phyloP scores from a whole-genome alignment of 35 echinoderm and acorn worm species.

The Ophiothrix spiculata region DNA sequence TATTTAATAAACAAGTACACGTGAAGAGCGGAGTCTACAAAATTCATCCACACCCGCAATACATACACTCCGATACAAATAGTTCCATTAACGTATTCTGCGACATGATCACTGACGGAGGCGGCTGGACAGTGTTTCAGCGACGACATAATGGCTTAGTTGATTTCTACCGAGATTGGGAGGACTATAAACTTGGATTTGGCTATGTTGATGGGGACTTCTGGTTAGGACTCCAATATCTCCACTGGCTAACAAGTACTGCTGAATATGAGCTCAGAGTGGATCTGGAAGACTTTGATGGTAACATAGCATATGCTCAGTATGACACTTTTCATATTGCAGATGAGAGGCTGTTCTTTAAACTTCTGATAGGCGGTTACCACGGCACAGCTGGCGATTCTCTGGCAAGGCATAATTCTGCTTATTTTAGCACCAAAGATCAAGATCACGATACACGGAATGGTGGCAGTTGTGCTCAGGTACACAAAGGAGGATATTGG shows the following conservation, averaged over 20 bases:
- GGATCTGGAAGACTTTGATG: not conserved
- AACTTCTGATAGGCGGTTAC: not conserved
- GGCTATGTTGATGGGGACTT: not conserved
- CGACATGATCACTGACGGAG: not conserved
- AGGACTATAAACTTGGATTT: not conserved
- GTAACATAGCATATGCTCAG: not conserved
- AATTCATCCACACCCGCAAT: no score
- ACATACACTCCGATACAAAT: no score
- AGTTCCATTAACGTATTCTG: not conserved
- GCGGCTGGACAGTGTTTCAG: not conserved
- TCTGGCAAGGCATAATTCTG: not conserved
- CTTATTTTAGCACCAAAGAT: not conserved
- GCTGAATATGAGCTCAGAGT: not conserved
- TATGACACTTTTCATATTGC: not conserved
- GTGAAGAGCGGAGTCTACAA: no score
- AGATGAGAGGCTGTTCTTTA: not conserved
- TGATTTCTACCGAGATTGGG: no score
- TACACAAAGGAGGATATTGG: not conserved
- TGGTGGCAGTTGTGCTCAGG: not conserved
- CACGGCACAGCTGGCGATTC: not conserved
- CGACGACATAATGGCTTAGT: no score
- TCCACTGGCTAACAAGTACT: not conserved
- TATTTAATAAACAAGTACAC: no score
- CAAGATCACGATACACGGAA: not conserved
- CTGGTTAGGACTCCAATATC: not conserved